A percentile compares a stretch with the other conserved stretches of the same genome.
These are phyloP conservation scores for Lepidochrysops patricia DNA, from an alignment of 2,888 invertebrate species.

Conservation along the genomic window DNA sequence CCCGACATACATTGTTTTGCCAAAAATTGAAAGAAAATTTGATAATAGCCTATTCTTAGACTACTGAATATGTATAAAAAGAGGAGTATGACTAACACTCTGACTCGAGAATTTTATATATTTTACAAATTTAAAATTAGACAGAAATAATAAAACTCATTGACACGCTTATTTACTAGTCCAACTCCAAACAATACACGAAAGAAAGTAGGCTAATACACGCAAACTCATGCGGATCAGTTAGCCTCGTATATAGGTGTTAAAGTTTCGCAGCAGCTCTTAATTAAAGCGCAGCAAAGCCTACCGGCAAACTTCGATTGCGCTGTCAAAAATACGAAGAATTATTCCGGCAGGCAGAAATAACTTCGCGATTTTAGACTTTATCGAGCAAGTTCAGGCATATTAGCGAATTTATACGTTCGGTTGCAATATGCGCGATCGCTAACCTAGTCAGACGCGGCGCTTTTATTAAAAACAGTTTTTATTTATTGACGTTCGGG, in stretches of 20 bases:
- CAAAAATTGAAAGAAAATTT: too few species aligned
- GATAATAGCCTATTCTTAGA: too few species aligned
- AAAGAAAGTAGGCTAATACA: too few species aligned
- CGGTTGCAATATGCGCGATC: slow-evolving; percentile 62
- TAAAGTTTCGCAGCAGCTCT: slow-evolving; percentile 51
- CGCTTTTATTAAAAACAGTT: slow-evolving; percentile 67
- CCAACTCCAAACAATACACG: too few species aligned
- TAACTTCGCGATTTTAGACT: slow-evolving; percentile 71
- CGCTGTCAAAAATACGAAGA: slow-evolving; percentile 74
- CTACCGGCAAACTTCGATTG: slow-evolving; percentile 72
- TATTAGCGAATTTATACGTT: slow-evolving; percentile 68
- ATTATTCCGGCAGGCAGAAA: slow-evolving; percentile 65
- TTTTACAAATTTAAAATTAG: too few species aligned
- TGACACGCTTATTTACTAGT: too few species aligned
- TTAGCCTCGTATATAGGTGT: slow-evolving; percentile 44
- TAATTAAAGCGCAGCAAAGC: slow-evolving; percentile 64
- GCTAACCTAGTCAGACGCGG: slow-evolving; percentile 45
- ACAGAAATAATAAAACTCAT: too few species aligned
- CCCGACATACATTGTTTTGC: too few species aligned
- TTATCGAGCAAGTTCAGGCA: slow-evolving; percentile 69
- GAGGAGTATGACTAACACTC: too few species aligned
- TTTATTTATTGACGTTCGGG: slow-evolving; percentile 64
- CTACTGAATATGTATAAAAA: not conserved
- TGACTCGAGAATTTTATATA: not conserved
- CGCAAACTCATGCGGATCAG: too few species aligned